Evolutionary conservation across 1,140 invertebrate species (phyloP).

Genomic region (Drosophila bifasciata): DNA sequence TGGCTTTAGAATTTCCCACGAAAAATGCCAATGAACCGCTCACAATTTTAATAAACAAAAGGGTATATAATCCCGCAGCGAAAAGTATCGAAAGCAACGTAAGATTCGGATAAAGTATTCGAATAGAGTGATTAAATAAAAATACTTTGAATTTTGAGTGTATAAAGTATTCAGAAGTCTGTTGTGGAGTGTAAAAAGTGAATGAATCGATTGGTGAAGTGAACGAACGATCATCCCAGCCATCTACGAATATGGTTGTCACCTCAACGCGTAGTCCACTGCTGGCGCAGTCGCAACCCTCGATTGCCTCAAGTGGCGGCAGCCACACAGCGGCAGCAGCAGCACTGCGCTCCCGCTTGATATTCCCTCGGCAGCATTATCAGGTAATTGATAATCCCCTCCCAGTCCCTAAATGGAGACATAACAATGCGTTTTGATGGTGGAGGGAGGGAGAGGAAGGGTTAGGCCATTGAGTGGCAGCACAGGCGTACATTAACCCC

Average conservation of each 20-base stretch:
- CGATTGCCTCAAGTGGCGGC: slow-evolving; percentile 60
- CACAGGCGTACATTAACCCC: slow-evolving; percentile 67
- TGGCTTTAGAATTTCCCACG: slow-evolving; percentile 32
- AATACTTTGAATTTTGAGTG: no score
- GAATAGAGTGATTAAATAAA: neutral
- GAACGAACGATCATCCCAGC: slow-evolving; percentile 1
- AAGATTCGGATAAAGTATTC: slow-evolving; percentile 11
- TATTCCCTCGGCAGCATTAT: slow-evolving; percentile 78
- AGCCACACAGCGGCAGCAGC: slow-evolving; percentile 48
- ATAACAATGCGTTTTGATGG: neutral
- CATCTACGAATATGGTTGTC: slow-evolving; percentile 60
- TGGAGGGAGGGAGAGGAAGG: slow-evolving; percentile 6
- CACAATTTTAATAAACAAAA: slow-evolving; percentile 41
- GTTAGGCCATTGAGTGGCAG: slow-evolving; percentile 16
- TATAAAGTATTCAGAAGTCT: neutral
- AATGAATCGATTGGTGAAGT: slow-evolving; percentile 7
- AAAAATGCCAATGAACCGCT: slow-evolving; percentile 53
- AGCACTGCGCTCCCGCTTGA: slow-evolving; percentile 67
- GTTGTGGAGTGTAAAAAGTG: neutral
- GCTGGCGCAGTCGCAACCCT: slow-evolving; percentile 60
- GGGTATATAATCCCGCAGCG: slow-evolving; percentile 4
- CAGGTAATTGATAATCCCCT: slow-evolving; percentile 63
- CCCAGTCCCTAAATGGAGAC: slow-evolving; percentile 1
- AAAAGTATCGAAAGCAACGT: slow-evolving; percentile 3
- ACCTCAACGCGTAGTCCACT: slow-evolving; percentile 71